Evolutionary conservation across 2,113 vertebrate species (phyloP).

Genomic region (Paratilapia polleni): DNA sequence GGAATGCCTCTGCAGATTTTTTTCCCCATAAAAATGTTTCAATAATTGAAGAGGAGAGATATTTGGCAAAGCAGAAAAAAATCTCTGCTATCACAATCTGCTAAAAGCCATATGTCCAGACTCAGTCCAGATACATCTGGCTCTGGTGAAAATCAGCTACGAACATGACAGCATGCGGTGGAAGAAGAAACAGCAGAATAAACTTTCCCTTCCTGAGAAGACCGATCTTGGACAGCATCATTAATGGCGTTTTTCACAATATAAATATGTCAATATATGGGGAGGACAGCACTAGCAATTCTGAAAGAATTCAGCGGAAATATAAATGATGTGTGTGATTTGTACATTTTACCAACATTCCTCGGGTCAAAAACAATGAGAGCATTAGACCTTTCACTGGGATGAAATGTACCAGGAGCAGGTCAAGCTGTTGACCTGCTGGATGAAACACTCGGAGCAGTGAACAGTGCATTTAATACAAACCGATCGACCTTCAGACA

Average conservation of each 20-base stretch:
- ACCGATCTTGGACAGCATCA: background rate
- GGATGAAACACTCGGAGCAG: background rate
- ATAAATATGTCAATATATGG: background rate
- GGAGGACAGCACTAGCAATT: background rate
- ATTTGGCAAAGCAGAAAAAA: background rate
- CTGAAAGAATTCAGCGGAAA: background rate
- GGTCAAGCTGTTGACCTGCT: constrained; percentile 17
- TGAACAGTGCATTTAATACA: background rate
- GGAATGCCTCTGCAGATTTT: background rate
- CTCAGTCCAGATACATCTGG: constrained; percentile 31
- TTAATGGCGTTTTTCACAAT: background rate
- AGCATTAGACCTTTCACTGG: background rate
- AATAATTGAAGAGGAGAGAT: background rate
- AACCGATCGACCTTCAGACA: constrained; percentile 30
- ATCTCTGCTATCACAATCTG: background rate
- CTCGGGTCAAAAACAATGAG: background rate
- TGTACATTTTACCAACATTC: background rate
- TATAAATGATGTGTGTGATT: background rate
- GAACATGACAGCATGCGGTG: constrained; percentile 13
- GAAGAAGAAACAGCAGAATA: background rate
- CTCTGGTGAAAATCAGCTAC: background rate
- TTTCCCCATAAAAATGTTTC: background rate
- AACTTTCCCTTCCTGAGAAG: background rate
- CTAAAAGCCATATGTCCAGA: constrained; percentile 25
- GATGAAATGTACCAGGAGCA: background rate